Percentiles rank a stretch among this genome's conserved stretches.
These are phyloP conservation scores for Mactra quadrangularis DNA, from an alignment of 1,140 invertebrate genomes.

Conservation along the genomic window DNA sequence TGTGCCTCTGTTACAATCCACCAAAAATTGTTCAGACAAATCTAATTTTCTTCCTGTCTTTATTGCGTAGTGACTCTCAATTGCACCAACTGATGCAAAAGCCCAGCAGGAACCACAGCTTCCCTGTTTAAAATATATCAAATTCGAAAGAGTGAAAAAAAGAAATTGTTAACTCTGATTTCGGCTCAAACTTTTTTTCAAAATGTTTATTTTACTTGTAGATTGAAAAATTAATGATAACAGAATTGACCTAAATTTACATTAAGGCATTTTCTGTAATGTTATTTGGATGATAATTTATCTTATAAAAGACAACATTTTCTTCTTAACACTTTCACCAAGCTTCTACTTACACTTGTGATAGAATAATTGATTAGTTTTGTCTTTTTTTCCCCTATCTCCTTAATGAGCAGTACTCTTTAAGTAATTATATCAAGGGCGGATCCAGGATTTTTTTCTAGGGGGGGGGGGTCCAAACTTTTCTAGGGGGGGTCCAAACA, in stretches of 20 bases:
- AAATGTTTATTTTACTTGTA: neutral
- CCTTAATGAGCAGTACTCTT: no score
- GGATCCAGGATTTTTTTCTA: no score
- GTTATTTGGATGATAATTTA: no score
- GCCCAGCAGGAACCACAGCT: slow-evolving; percentile 55
- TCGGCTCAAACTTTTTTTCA: neutral
- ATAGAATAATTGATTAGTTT: no score
- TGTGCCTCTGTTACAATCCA: slow-evolving; percentile 13
- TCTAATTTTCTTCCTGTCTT: slow-evolving; percentile 8
- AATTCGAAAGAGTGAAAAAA: neutral
- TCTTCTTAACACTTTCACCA: no score
- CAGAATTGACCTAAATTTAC: neutral
- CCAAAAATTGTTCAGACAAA: slow-evolving; percentile 29
- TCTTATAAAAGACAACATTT: no score
- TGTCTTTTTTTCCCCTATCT: no score
- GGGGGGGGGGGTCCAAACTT: no score
- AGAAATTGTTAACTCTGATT: neutral
- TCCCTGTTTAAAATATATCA: slow-evolving; percentile 3
- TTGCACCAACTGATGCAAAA: slow-evolving; percentile 33
- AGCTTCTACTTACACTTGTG: no score
- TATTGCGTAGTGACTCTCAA: slow-evolving; percentile 30
- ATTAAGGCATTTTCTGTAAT: neutral
- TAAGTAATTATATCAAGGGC: no score
- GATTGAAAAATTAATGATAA: neutral
- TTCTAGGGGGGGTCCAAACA: no score